Conservation (phyloP, 2,113 vertebrate species). For the Loxodonta africana region DNA sequence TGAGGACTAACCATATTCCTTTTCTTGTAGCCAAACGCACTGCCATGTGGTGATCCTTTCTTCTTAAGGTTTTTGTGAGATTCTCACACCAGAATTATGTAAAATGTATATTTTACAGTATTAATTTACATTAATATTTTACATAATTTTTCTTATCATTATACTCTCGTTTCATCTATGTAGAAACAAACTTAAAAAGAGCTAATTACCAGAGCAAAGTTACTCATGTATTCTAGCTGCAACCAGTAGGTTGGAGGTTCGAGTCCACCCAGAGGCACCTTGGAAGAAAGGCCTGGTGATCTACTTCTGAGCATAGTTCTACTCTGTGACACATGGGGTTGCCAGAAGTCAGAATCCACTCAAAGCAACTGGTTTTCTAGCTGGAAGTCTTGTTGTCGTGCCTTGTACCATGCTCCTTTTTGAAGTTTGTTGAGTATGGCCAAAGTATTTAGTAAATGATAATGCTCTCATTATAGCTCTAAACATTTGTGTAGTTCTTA, state of each 20-base stretch:
- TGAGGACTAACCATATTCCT: not conserved
- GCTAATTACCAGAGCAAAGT: not conserved
- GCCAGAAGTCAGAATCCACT: not conserved
- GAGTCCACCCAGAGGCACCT: not conserved
- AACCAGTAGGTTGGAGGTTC: not conserved
- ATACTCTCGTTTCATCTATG: not conserved
- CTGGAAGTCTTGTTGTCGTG: not conserved
- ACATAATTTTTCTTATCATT: not conserved
- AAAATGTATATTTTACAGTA: not conserved
- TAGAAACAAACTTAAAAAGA: not conserved
- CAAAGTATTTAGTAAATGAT: not conserved
- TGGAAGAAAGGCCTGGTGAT: not conserved
- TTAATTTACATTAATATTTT: not conserved
- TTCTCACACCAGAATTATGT: not conserved
- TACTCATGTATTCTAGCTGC: not conserved
- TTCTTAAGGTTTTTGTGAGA: not conserved
- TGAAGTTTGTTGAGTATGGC: not conserved
- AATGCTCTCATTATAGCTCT: slow-evolving; percentile 8
- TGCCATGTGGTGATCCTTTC: not conserved
- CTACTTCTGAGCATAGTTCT: not conserved
- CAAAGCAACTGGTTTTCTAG: not conserved
- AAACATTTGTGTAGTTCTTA: slow-evolving; percentile 17
- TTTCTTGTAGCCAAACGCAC: not conserved
- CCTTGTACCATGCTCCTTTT: not conserved
- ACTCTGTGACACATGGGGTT: not conserved